Conservation (phyloP, 1,140 invertebrate genomes). For the Akabosia matsudoensis region DNA sequence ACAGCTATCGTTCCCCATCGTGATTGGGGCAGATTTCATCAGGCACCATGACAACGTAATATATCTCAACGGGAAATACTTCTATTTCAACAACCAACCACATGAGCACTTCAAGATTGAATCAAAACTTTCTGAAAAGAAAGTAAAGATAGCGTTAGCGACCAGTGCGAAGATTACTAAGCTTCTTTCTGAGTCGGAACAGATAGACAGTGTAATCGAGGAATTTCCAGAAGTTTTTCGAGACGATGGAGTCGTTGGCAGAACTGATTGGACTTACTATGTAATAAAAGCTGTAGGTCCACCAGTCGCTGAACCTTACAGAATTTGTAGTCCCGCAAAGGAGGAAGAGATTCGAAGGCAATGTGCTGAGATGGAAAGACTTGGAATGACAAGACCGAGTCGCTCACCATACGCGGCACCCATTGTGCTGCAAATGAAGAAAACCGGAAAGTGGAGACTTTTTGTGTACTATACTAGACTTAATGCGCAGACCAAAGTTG, state of each 20-base stretch:
- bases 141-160: neutral
- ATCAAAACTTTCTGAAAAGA: neutral
- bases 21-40: neutral
- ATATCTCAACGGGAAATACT: neutral
- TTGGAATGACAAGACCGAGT: slow-evolving; percentile 24
- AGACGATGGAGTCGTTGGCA: neutral
- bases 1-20: neutral
- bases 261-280: neutral
- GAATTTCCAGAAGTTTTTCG: neutral
- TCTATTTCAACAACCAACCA: neutral
- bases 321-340: neutral
- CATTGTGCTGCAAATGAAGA: slow-evolving; percentile 1
- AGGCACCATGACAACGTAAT: neutral
- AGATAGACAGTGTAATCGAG: neutral
- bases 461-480: slow-evolving; percentile 19
- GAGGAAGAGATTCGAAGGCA: neutral
- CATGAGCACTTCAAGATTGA: neutral
- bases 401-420: slow-evolving; percentile 27
- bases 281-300: too few relatives aligned
- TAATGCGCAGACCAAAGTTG: neutral
- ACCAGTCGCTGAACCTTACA: neutral
- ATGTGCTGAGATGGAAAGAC: slow-evolving; percentile 20
- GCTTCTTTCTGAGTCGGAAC: neutral
- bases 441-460: neutral
- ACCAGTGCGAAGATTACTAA: neutral